Evolutionary conservation across 1,140 invertebrate species (phyloP).

Genomic region (Dendrolimus kikuchii): DNA sequence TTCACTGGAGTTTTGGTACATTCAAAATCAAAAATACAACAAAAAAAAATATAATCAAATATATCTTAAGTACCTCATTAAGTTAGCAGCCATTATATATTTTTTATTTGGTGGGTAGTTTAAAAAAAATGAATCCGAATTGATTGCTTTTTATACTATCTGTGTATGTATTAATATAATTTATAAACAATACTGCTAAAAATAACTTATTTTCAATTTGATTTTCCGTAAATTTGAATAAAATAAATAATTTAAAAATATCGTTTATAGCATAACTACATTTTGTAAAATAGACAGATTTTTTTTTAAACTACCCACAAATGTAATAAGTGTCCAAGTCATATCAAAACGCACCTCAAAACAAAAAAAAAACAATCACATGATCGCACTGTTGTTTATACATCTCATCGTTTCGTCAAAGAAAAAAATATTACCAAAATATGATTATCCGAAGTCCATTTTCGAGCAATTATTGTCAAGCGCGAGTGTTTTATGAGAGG

Average conservation of each 20-base stretch:
- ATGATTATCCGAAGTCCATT: conserved; percentile 24
- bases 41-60: conserved; percentile 3
- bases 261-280: no score
- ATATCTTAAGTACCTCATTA: conserved; percentile 55
- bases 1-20: conserved; percentile 51
- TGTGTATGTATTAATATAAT: conserved; percentile 8
- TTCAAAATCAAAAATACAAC: conserved; percentile 24
- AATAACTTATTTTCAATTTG: no score
- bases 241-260: no score
- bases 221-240: not conserved
- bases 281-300: no score
- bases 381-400: not conserved
- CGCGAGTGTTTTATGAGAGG: conserved; percentile 12
- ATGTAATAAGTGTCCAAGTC: no score
- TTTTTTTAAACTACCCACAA: no score
- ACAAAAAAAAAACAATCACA: conserved; percentile 9
- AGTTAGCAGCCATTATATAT: conserved; percentile 46
- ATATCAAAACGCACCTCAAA: not conserved
- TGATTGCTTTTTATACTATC: conserved; percentile 1
- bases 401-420: no score
- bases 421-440: not conserved
- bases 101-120: conserved; percentile 4
- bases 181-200: no score
- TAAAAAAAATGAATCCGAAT: conserved; percentile 1
- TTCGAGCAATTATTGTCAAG: conserved; percentile 42